Percentiles rank a stretch among this genome's conserved stretches.
phyloP scores from a whole-genome alignment of 2,113 vertebrate genomes.

The Fulica atra region DNA sequence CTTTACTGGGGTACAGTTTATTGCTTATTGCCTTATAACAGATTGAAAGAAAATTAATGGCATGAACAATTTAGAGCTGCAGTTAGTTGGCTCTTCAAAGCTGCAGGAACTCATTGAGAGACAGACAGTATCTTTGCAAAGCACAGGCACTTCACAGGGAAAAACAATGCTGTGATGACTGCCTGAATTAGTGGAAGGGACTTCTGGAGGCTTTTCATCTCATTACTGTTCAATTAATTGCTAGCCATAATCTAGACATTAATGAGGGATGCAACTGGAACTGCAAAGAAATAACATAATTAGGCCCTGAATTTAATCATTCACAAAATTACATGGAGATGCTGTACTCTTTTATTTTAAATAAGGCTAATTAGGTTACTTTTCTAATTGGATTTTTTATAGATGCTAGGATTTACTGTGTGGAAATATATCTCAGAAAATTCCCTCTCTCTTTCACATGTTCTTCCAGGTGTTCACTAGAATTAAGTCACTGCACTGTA shows the following conservation, averaged over 20 bases:
- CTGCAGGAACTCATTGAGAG: not conserved
- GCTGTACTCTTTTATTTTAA: not conserved
- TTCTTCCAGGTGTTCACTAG: not conserved
- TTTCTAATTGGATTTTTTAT: not conserved
- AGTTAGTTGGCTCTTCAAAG: not conserved
- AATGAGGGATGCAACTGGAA: constrained; percentile 11
- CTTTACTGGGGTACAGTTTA: not conserved
- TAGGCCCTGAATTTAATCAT: not conserved
- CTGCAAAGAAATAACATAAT: constrained; percentile 33
- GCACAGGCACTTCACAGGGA: not conserved
- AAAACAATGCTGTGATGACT: not conserved
- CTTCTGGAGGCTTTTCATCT: constrained; percentile 20
- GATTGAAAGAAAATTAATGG: not conserved
- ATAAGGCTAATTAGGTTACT: not conserved
- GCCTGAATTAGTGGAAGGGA: not conserved
- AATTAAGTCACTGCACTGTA: not conserved
- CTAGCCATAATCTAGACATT: constrained; percentile 8
- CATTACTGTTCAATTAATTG: constrained; percentile 30
- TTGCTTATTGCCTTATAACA: not conserved
- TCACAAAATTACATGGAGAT: not conserved
- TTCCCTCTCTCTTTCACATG: not conserved
- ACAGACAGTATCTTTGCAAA: not conserved
- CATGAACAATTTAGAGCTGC: not conserved
- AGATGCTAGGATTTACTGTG: not conserved
- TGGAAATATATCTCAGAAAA: not conserved